Percentiles rank a stretch among this genome's conserved stretches.
phyloP scores from a whole-genome alignment of 2,113 vertebrate species.

The Mixornis gularis region DNA sequence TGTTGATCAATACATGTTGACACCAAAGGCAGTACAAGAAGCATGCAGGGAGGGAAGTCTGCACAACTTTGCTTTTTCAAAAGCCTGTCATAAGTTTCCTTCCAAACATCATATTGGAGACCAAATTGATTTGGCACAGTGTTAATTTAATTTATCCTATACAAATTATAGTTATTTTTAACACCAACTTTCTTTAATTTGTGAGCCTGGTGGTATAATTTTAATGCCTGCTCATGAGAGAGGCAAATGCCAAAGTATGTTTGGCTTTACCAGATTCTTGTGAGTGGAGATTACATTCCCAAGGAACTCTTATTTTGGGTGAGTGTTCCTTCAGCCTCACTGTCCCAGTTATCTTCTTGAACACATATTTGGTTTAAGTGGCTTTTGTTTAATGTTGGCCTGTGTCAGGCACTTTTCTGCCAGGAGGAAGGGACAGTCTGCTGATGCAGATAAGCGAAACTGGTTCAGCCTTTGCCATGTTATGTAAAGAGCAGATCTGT shows the following conservation, averaged over 20 bases:
- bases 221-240: background rate
- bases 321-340: background rate
- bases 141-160: background rate
- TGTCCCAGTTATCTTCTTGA: background rate
- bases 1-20: background rate
- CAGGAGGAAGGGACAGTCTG: background rate
- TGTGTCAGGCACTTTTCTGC: background rate
- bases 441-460: constrained; percentile 17
- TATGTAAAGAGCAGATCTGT: constrained; percentile 12
- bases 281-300: background rate
- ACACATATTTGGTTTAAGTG: background rate
- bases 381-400: background rate
- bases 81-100: background rate
- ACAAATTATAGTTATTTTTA: background rate
- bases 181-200: background rate
- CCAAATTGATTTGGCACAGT: background rate
- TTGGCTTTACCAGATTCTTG: background rate
- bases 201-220: background rate
- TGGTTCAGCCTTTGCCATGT: background rate
- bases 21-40: background rate
- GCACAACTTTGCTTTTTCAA: background rate
- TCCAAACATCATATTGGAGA: background rate
- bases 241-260: background rate
- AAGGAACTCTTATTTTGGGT: background rate
- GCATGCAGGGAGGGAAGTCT: background rate